Evolutionary conservation across 1,140 invertebrate genomes (phyloP), one percentile per base, ranked within the genome.

Genomic region (Euwallacea similis): DNA sequence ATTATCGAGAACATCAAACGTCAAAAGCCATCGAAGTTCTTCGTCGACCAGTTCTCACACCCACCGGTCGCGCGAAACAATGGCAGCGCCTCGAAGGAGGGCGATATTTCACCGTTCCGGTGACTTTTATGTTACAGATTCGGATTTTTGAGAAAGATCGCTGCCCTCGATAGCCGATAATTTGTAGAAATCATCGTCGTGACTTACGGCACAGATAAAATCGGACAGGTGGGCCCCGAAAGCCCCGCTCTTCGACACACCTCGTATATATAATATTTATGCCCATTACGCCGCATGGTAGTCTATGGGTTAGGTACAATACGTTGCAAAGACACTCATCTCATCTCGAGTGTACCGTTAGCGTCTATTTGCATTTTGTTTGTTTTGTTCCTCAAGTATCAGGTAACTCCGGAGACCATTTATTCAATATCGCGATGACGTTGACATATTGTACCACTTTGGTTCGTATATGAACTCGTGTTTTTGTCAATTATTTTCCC

Each of bases 371-470:
- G 64, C 64, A 66, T 66, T 56, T 66, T 66, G 64, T 66, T 66
- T 66, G 64, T 66, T 66, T 66, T 66, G 64, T 66, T 66, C 42
- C 64, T 66, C 21, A 66, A 66, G 64, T 56, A 66, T 66, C 64
- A 58, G 64, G 64, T 66, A 66, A 66, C 64, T 54, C 15, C 9
- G 44, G 13, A 58, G 64, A 66, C 64, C 64, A 66, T 66, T 66
- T 66, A 66, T 66, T 58, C 53, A 66, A 66, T 58, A 66, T 13
- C 46, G 47, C 42, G 53, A 66, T 58, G 64, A 66, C 64, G 53
- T 42, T 66, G 64, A 66, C 64, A 66, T 66, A 66, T 66, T 66
- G 53, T 66, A 56, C 64, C 64, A 66, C 64, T 66, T 66, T 56
- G 43, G 21, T 66, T 44, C 64, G 46, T 55, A 42, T 56, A 66